Evolutionary conservation across 2,888 invertebrate species (phyloP).

Genomic region (Seira sanloemensis): DNA sequence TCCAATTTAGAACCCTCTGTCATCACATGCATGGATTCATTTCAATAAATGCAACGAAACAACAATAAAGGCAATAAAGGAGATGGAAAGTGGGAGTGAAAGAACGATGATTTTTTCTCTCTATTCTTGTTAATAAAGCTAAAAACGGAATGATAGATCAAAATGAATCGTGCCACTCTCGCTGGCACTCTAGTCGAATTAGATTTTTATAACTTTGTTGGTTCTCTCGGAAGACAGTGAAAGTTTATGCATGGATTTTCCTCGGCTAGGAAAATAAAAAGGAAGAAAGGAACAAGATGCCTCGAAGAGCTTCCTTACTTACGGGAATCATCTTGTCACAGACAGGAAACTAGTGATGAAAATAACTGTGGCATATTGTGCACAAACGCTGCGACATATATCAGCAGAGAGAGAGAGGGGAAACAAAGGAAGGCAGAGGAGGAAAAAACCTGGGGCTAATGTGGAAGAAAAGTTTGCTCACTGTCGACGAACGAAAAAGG

Average conservation of each 20-base stretch:
- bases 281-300: neutral
- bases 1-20: constrained; percentile 5
- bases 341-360: neutral
- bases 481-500: neutral
- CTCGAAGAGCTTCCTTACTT: constrained; percentile 1
- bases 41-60: constrained; percentile 27
- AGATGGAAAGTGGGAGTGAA: neutral
- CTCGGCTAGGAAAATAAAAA: neutral
- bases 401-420: too few relatives aligned
- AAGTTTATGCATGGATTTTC: constrained; percentile 37
- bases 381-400: too few relatives aligned
- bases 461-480: neutral
- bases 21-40: constrained; percentile 45
- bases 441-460: neutral
- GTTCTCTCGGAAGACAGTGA: neutral
- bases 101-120: neutral
- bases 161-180: neutral
- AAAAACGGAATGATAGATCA: constrained; percentile 4
- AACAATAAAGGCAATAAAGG: neutral
- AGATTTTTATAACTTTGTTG: constrained; percentile 4
- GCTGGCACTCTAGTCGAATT: neutral
- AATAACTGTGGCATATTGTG: constrained; percentile 4
- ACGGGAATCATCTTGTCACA: constrained; percentile 4
- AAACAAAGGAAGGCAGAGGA: constrained; percentile 8
- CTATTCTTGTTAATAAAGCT: neutral